Evolutionary conservation across 2,888 invertebrate species (phyloP), one percentile per base, ranked within the genome.

Genomic region (Diabrotica balteata): DNA sequence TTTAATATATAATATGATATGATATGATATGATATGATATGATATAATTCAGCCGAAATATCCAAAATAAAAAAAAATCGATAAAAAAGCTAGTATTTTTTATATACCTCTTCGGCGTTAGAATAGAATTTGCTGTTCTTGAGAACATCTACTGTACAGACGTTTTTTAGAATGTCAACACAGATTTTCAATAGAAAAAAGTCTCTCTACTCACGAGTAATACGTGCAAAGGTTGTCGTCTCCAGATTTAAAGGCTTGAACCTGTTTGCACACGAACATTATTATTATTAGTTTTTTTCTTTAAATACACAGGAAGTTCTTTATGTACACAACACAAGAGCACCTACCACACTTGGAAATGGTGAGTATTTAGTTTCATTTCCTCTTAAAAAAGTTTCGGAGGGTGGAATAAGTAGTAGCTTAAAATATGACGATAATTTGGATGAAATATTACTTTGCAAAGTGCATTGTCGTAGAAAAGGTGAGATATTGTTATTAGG

Each of bases 301-400:
- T 49, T 49, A 44, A 62, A 57, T 59, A 64, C 61, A 67, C 73
- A 71, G 76, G 75, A 75, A 73, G 71, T 73, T 67, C 71, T 72
- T 75, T 75, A 67, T 72, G 59, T 62, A 7, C 10, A 43, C n/a
- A 32, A 71, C 71, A 66, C 49, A 63, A 50, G 57, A 57, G 43
- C 63, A 63, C 63, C 57, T 57, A 63, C 50, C 17, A 63, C 69
- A 75, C 73, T 74, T 73, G 73, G 69, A 72, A 59, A 58, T 59
- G 69, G 75, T 72, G 67, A 69, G 75, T 75, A 67, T 76, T 67
- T 71, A 68, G 72, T 76, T 76, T 71, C 76, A 72, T 75, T 76
- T 75, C 76, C 75, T 75, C 63, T 62, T 47, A 68, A 71, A 66
- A 64, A 52, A 10, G 4, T 50, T 59, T 50, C 46, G 8, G 55